A percentile compares a stretch with the other conserved stretches of the same genome.
Conservation (phyloP, 2,113 vertebrate genomes). For the Acrocephalus kingi region DNA sequence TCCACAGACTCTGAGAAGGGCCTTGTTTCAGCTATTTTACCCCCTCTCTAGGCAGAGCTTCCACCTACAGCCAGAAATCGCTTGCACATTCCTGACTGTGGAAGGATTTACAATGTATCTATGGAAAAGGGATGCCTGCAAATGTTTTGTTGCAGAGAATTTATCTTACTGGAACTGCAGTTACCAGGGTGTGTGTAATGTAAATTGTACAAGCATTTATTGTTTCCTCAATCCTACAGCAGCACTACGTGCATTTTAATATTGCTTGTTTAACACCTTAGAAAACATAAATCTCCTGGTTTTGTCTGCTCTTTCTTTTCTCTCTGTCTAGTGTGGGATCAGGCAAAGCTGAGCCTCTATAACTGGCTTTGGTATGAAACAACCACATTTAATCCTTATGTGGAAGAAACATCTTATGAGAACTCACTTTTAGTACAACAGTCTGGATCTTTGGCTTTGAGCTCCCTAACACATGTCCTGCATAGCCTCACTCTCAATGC, state of each 20-base stretch:
- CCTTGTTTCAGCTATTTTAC: not conserved
- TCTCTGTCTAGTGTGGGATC: conserved; percentile 90
- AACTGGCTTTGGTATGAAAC: conserved; percentile 99
- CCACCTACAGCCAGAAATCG: not conserved
- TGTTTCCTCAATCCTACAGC: not conserved
- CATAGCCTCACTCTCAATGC: conserved; percentile 92
- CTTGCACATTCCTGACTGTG: not conserved
- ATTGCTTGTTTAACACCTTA: not conserved
- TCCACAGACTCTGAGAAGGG: not conserved
- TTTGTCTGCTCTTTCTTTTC: not conserved
- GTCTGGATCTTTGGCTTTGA: conserved; percentile 89
- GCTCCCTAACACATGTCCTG: conserved; percentile 90
- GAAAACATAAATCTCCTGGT: not conserved
- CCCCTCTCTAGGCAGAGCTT: not conserved
- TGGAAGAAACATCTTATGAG: conserved; percentile 96
- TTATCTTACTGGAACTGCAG: not conserved
- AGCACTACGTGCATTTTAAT: not conserved
- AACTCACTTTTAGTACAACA: conserved; percentile 94
- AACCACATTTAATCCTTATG: conserved; percentile 89
- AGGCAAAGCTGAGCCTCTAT: conserved; percentile 91
- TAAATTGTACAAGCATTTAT: not conserved
- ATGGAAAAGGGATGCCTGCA: not conserved
- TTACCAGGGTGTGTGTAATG: not conserved
- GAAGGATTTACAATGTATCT: not conserved
- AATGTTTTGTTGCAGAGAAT: not conserved